Evolutionary conservation across 1,140 invertebrate species (phyloP), one percentile per base, ranked within the genome.

Genomic region (Sycobia sp.): DNA sequence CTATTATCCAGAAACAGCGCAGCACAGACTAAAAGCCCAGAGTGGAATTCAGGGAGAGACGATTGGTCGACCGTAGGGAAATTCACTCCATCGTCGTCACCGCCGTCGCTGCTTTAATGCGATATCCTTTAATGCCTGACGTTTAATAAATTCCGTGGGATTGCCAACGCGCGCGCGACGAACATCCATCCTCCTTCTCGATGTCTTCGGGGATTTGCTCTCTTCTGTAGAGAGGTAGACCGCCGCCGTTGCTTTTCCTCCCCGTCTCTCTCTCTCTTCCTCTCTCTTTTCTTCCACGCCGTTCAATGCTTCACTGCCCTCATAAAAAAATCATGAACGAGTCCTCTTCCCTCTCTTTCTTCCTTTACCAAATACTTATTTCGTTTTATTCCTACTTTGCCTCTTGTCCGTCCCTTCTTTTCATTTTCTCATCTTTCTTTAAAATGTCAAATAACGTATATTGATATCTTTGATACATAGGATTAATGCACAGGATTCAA

Each of bases 111-210:
- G 13, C 65, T 59, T 44, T 66, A 66, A 70, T 68, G 67, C 62
- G 62, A 47, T 69, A 69, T 70, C 62, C 66, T 68, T 68, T 66
- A 67, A 66, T 55, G 14, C 62, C 62, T 59, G 63, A 67, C 67
- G 65, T 71, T 69, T 67, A 67, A 71, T 71, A 69, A 71, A 69
- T 71, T 71, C 57, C 61, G 20, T 11, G 13, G 60, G 59, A 67
- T 67, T 67, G 56, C 62, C 51, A 29, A n/a, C 22, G n/a, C n/a
- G 14, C 23, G 27, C 36, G 32, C 23, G 38, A 46, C 34, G 46
- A 39, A 53, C 27, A 59, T 51, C 53, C 41, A 34, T 61, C 64
- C 11, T 50, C 29, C 41, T 54, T 62, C 54, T 58, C 50, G 51
- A 62, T 53, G 43, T 63, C 55, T 63, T 50, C 39, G 27, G 62